Conservation (phyloP, 2,113 vertebrate species). For the Paratilapia polleni region DNA sequence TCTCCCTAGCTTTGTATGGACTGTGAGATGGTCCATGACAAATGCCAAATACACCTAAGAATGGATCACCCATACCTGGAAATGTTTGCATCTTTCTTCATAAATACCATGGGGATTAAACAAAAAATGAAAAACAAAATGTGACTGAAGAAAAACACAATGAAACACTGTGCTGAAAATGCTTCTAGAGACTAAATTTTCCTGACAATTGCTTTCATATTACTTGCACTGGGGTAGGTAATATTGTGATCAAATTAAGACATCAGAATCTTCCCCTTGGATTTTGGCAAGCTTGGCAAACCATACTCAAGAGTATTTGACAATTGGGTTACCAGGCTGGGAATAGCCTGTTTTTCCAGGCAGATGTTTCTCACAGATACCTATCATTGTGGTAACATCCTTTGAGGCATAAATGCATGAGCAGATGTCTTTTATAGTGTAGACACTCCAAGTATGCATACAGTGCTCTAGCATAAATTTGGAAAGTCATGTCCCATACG, state of each 20-base stretch:
- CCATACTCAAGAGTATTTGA: slow-evolving; percentile 44
- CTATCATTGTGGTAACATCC: slow-evolving; percentile 55
- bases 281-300: slow-evolving; percentile 40
- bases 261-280: slow-evolving; percentile 35
- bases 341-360: slow-evolving; percentile 47
- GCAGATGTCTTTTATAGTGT: slow-evolving; percentile 59
- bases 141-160: background rate
- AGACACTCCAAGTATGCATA: slow-evolving; percentile 9
- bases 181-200: background rate
- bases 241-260: slow-evolving; percentile 64
- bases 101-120: slow-evolving; percentile 1
- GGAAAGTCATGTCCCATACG: background rate
- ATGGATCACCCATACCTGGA: background rate
- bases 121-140: slow-evolving; percentile 7
- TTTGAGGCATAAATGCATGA: slow-evolving; percentile 58
- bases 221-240: slow-evolving; percentile 8
- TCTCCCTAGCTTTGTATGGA: background rate
- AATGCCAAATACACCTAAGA: slow-evolving; percentile 14
- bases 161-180: slow-evolving; percentile 1
- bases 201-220: slow-evolving; percentile 18
- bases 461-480: slow-evolving; percentile 6
- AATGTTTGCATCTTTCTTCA: background rate
- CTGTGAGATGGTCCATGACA: background rate
- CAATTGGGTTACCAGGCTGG: slow-evolving; percentile 51
- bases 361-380: slow-evolving; percentile 65